phyloP scores from a whole-genome alignment of 2,888 invertebrate species.

The Caenorhabditis parvicauda region DNA sequence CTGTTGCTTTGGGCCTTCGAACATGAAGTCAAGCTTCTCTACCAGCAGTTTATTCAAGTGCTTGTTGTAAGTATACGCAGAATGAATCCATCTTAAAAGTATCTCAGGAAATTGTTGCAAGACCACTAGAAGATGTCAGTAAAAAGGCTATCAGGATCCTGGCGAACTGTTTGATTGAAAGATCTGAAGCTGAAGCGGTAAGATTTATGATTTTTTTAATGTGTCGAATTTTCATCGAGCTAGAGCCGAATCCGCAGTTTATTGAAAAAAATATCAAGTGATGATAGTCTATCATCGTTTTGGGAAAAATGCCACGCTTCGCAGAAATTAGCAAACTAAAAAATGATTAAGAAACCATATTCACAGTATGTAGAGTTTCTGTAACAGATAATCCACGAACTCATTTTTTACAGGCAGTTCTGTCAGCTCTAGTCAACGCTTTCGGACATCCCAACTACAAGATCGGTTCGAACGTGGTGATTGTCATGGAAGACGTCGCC shows the following conservation, averaged over 20 bases:
- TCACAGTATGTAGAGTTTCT: too few species aligned
- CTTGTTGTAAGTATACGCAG: constrained; percentile 68
- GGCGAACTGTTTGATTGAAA: constrained; percentile 75
- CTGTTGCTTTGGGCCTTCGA: constrained; percentile 80
- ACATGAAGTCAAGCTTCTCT: constrained; percentile 78
- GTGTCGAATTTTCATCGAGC: constrained; percentile 6
- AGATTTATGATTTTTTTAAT: constrained; percentile 23
- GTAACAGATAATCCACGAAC: too few species aligned
- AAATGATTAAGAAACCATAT: too few species aligned
- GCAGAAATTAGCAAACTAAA: too few species aligned
- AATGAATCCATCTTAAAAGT: background rate
- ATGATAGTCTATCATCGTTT: background rate
- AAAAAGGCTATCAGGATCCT: constrained; percentile 76
- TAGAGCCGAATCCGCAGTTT: constrained; percentile 15
- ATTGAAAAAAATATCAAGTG: background rate
- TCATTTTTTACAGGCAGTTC: constrained; percentile 66
- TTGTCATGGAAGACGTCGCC: constrained; percentile 79
- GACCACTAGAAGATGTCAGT: constrained; percentile 78
- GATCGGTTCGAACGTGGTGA: constrained; percentile 83
- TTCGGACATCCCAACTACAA: constrained; percentile 87
- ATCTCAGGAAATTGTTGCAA: constrained; percentile 68
- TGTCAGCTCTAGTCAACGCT: constrained; percentile 85
- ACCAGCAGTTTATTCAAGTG: constrained; percentile 74
- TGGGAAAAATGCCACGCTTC: too few species aligned
- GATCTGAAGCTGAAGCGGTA: constrained; percentile 83